These are phyloP conservation scores for Dexiosoma caninum DNA, from an alignment of 2,888 invertebrate species.

Conservation along the genomic window DNA sequence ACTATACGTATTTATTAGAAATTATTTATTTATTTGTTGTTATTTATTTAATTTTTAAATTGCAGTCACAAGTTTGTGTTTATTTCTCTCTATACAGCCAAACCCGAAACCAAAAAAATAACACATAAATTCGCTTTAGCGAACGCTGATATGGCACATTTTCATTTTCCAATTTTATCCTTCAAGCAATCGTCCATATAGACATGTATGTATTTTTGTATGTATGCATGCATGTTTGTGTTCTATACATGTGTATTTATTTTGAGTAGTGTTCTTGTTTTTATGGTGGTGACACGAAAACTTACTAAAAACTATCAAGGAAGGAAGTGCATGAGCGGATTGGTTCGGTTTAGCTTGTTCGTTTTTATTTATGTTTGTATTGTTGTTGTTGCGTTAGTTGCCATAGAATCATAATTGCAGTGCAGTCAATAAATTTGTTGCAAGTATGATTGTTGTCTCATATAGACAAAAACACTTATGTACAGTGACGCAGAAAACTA, in stretches of 20 bases:
- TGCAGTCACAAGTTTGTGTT: slow-evolving; percentile 49
- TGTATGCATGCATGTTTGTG: not conserved
- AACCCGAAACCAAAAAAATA: not conserved
- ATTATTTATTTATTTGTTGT: slow-evolving; percentile 50
- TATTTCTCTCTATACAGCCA: not conserved
- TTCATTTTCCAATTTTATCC: not conserved
- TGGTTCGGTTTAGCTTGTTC: not conserved
- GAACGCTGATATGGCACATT: slow-evolving; percentile 19
- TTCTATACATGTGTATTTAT: not conserved
- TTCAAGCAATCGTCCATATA: too few species aligned
- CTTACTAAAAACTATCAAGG: slow-evolving; percentile 2
- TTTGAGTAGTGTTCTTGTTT: not conserved
- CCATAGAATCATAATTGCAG: slow-evolving; percentile 39
- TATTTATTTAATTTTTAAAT: slow-evolving; percentile 48
- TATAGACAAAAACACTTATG: too few species aligned
- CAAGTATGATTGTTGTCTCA: not conserved
- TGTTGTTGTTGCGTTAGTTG: slow-evolving; percentile 43
- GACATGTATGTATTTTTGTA: not conserved
- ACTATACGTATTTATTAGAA: slow-evolving; percentile 41
- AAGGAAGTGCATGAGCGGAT: slow-evolving; percentile 6
- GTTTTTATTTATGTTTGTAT: slow-evolving; percentile 22
- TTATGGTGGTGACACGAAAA: slow-evolving; percentile 1
- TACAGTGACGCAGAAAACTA: too few species aligned
- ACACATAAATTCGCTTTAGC: not conserved
- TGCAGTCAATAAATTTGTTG: slow-evolving; percentile 23